These are phyloP conservation scores for Agrochola macilenta DNA, from an alignment of 2,888 invertebrate species.

Conservation along the genomic window DNA sequence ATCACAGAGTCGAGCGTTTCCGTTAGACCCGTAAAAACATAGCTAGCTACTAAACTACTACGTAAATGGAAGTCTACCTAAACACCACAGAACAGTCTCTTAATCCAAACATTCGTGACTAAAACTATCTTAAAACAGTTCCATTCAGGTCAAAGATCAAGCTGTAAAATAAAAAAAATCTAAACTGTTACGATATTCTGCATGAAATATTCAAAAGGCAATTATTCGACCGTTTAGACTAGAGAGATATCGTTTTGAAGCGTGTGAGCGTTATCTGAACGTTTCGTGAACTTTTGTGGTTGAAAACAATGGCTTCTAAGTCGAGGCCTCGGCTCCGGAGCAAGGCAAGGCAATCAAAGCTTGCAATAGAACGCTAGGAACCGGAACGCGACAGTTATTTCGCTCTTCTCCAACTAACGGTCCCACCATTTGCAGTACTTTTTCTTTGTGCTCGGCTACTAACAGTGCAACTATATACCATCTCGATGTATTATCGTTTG, in stretches of 20 bases:
- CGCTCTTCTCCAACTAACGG: constrained; percentile 83
- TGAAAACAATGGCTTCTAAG: constrained; percentile 65
- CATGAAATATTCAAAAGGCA: constrained; percentile 52
- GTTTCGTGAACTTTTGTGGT: constrained; percentile 39
- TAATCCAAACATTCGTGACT: constrained; percentile 41
- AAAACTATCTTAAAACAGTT: constrained; percentile 30
- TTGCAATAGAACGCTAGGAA: constrained; percentile 74
- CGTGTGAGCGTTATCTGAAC: constrained; percentile 53
- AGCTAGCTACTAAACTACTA: constrained; percentile 7
- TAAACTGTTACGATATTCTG: constrained; percentile 30
- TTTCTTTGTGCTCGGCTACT: constrained; percentile 82
- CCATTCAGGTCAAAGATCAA: constrained; percentile 51
- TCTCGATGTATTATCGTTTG: constrained; percentile 49
- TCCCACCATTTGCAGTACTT: constrained; percentile 82
- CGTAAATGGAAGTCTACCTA: constrained; percentile 25
- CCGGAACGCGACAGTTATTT: constrained; percentile 87
- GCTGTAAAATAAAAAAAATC: constrained; percentile 35
- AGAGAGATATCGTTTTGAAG: constrained; percentile 33
- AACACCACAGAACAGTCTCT: constrained; percentile 19
- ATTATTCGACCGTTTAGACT: constrained; percentile 51
- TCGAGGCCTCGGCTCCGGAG: constrained; percentile 54
- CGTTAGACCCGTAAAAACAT: constrained; percentile 12
- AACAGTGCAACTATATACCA: constrained; percentile 62
- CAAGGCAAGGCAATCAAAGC: constrained; percentile 70
- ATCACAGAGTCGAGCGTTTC: background rate